Evolutionary conservation across 1,140 invertebrate species (phyloP), one percentile per base, ranked within the genome.

Genomic region (Proctacanthus coquilletti): DNA sequence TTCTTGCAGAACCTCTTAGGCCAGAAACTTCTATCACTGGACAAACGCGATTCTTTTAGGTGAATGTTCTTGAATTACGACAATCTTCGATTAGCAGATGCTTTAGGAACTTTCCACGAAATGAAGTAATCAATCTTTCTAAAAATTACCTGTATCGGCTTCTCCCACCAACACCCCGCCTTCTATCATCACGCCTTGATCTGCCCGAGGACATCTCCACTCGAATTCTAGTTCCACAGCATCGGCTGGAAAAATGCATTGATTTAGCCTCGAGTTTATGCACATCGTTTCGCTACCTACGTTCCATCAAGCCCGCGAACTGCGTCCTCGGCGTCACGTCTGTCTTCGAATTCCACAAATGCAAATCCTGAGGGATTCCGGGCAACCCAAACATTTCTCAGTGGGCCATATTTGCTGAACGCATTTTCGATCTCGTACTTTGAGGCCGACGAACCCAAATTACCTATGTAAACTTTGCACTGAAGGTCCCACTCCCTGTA

Each of bases 391-490:
- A 94, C 87, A 66, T 92, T 95, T 52, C 82, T 75, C 36, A 95
- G 66, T 23, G 82, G 81, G 1, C 92, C 91, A 67, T 86, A 96
- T 65, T 89, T 88, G 40, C 75, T 74, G 60, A 95, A 96, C 21
- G 82, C 75, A 53, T 77, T 79, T 62, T 88, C 83, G 42, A 87
- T 78, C 61, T 87, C 84, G 56, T 81, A 77, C 64, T 86, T 86
- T 34, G 84, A 84, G 3, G 82, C 82, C 52, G 80, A 82, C 32
- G 78, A 83, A 3, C 83, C 82, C 21, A 97, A 65, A 62, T 94
- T 93, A 9, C 93, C 93, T 15, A 97, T 84, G 57, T 96, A 97
- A 1, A 97, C 86, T 64, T 97, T 97, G 60, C 87, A 92, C 9
- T 86, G 83, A 18, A 87, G 62, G 59, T 86, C 81, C 82, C 84